Percentiles rank a stretch among this genome's conserved stretches.
Conservation (phyloP, 2,113 vertebrate species). For the Camelus bactrianus region DNA sequence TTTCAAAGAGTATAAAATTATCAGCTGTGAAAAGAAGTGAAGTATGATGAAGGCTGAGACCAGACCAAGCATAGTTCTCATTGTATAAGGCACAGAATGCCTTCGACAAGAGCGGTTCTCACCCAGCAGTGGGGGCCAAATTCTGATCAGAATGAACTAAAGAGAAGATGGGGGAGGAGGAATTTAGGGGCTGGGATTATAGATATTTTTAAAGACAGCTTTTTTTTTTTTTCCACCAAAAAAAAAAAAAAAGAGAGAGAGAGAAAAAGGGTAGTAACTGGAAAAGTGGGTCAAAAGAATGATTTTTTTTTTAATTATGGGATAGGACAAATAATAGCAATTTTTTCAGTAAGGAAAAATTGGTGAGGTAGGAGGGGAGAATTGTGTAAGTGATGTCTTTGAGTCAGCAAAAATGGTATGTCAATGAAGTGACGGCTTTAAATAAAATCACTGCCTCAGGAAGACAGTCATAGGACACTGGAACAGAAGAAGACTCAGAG, state of each 20-base stretch:
- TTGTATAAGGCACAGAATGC: neutral
- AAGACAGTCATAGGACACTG: neutral
- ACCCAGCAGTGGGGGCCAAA: neutral
- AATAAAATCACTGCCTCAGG: neutral
- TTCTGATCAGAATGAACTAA: neutral
- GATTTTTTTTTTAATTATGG: neutral
- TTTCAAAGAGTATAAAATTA: neutral
- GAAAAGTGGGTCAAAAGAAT: neutral
- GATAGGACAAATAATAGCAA: neutral
- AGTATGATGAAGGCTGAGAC: neutral
- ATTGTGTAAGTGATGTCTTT: neutral
- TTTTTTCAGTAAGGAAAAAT: neutral
- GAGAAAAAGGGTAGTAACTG: neutral
- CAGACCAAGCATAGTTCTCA: neutral
- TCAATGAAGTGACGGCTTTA: neutral
- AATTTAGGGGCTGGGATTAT: neutral
- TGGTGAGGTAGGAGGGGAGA: neutral
- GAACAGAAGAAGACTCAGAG: neutral
- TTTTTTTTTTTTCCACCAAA: neutral
- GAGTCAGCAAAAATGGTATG: neutral
- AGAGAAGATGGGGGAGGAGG: neutral
- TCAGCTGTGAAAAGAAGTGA: neutral
- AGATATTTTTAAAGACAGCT: neutral
- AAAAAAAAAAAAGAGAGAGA: neutral
- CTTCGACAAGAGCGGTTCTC: neutral